phyloP scores from a whole-genome alignment of 2,888 invertebrate genomes.

The Petrolisthes manimaculis region DNA sequence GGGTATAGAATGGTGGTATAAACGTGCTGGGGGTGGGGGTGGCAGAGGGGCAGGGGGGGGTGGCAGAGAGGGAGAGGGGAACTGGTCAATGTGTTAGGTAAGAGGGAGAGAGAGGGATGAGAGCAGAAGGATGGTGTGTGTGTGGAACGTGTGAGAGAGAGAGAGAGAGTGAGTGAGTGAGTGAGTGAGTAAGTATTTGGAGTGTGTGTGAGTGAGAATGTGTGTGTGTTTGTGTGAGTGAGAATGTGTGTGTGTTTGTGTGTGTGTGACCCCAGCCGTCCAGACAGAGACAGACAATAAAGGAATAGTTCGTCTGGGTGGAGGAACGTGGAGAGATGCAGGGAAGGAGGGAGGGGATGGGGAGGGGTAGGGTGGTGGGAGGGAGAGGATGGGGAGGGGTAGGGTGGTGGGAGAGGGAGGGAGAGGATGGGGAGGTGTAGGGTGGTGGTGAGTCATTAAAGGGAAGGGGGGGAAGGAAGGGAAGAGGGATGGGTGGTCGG shows the following conservation, averaged over 20 bases:
- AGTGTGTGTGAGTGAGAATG: not conserved
- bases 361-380: not conserved
- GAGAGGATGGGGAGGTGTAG: not conserved
- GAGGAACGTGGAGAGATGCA: not conserved
- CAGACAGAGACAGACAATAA: not conserved
- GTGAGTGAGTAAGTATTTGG: not conserved
- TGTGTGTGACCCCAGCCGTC: not conserved
- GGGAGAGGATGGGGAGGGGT: not conserved
- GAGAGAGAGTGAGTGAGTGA: slow-evolving; percentile 45
- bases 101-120: too few species aligned
- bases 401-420: not conserved
- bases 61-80: too few species aligned
- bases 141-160: slow-evolving; percentile 1
- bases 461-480: not conserved
- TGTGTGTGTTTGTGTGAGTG: not conserved
- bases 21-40: not conserved
- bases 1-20: slow-evolving; percentile 7
- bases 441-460: not conserved
- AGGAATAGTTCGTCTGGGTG: not conserved
- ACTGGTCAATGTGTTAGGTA: too few species aligned
- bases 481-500: not conserved
- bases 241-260: too few species aligned
- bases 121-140: too few species aligned
- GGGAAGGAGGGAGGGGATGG: not conserved
- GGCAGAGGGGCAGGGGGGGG: too few species aligned